Conservation (phyloP, 2,888 invertebrate species). For the Acrobasis repandana region DNA sequence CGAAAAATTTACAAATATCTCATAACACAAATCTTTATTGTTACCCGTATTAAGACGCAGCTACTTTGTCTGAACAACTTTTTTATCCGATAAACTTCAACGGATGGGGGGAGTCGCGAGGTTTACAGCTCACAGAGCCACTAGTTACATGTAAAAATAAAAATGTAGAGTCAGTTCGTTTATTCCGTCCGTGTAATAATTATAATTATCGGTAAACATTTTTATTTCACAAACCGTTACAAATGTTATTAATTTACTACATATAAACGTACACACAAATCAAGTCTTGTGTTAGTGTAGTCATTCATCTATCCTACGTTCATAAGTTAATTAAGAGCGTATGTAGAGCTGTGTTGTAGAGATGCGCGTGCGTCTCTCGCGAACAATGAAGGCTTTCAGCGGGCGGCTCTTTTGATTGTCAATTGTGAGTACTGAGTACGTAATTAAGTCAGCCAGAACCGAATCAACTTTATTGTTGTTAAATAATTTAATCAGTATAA, state of each 20-base stretch:
- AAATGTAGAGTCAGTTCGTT: not conserved
- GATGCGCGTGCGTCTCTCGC: slow-evolving; percentile 52
- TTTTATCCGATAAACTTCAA: no score
- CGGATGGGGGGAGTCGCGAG: no score
- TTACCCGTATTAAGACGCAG: no score
- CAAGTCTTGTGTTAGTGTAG: slow-evolving; percentile 44
- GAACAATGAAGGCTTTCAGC: slow-evolving; percentile 69
- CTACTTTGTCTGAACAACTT: no score
- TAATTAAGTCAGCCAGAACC: slow-evolving; percentile 30
- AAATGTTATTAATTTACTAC: not conserved
- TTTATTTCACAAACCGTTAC: no score
- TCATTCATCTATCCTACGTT: slow-evolving; percentile 49
- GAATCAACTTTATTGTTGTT: slow-evolving; percentile 14
- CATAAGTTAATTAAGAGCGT: slow-evolving; percentile 69
- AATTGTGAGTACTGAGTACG: slow-evolving; percentile 30
- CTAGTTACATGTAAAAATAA: no score
- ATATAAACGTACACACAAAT: slow-evolving; percentile 15
- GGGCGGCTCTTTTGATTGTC: slow-evolving; percentile 65
- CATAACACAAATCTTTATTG: no score
- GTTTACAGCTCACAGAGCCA: no score
- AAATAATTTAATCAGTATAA: slow-evolving; percentile 5
- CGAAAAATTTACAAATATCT: no score
- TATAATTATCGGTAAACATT: not conserved
- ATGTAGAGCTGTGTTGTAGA: slow-evolving; percentile 53
- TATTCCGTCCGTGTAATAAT: not conserved